Evolutionary conservation across 2,113 vertebrate genomes (phyloP).

Genomic region (Artemisiospiza belli): DNA sequence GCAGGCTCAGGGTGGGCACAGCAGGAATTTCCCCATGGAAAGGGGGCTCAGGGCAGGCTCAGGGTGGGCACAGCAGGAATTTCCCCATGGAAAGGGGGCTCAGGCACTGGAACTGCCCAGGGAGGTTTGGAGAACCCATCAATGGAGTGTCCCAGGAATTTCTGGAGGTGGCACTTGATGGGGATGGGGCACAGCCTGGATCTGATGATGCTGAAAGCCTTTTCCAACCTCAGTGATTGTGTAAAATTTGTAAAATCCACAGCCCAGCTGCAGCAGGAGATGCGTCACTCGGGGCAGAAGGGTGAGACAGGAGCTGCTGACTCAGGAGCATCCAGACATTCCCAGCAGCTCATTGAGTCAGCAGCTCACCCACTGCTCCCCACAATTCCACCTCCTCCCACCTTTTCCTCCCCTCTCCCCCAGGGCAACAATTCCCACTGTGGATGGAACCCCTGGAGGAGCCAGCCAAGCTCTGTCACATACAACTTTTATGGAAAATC

Average conservation of each 20-base stretch:
- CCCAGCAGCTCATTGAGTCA: background rate
- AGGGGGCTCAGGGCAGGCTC: too few relatives aligned
- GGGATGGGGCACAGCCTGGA: accelerated
- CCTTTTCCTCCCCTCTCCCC: background rate
- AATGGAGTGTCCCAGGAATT: background rate
- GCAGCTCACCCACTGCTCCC: background rate
- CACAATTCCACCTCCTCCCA: background rate
- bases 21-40: too few relatives aligned
- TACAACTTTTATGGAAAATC: too few relatives aligned
- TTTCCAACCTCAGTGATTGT: background rate
- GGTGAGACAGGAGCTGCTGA: background rate
- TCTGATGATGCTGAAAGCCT: background rate
- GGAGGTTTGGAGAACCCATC: background rate
- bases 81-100: too few relatives aligned
- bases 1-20: too few relatives aligned
- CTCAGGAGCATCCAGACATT: background rate
- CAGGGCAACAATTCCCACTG: background rate
- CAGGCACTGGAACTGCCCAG: background rate
- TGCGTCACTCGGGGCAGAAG: background rate
- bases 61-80: too few relatives aligned
- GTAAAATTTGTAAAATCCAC: too few relatives aligned
- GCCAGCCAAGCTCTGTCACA: too few relatives aligned
- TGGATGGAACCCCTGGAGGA: background rate
- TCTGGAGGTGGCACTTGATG: background rate
- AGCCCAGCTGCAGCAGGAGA: background rate